phyloP scores from a whole-genome alignment of 2,888 invertebrate species.

The Phymatocera aterrima region DNA sequence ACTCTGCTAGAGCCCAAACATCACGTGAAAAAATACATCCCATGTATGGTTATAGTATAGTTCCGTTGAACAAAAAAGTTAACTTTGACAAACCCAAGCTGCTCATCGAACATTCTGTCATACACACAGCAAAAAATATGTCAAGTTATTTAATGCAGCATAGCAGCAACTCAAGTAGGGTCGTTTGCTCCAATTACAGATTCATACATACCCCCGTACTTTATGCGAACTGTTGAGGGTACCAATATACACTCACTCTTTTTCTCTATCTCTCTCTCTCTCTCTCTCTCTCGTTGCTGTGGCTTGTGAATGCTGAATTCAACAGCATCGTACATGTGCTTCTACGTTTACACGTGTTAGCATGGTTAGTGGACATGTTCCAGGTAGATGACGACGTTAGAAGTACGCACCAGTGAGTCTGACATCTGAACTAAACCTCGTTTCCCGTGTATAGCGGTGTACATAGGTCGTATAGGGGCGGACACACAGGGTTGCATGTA shows the following conservation, averaged over 20 bases:
- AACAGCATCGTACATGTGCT: background rate
- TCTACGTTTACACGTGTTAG: conserved; percentile 24
- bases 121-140: background rate
- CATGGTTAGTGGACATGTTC: conserved; percentile 36
- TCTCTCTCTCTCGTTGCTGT: background rate
- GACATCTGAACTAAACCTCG: conserved; percentile 25
- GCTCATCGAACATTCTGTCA: background rate
- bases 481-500: conserved; percentile 12
- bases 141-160: background rate
- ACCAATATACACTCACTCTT: background rate
- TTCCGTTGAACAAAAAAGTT: background rate
- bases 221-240: conserved; percentile 6
- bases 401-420: conserved; percentile 34
- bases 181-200: conserved; percentile 9
- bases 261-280: background rate
- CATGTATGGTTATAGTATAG: background rate
- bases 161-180: background rate
- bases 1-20: background rate
- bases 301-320: conserved; percentile 2
- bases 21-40: background rate
- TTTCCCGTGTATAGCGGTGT: background rate
- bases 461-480: background rate
- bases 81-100: background rate
- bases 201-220: background rate
- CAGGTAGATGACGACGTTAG: conserved; percentile 28